Evolutionary conservation across 2,888 invertebrate species (phyloP).

Genomic region (Sipha maydis): DNA sequence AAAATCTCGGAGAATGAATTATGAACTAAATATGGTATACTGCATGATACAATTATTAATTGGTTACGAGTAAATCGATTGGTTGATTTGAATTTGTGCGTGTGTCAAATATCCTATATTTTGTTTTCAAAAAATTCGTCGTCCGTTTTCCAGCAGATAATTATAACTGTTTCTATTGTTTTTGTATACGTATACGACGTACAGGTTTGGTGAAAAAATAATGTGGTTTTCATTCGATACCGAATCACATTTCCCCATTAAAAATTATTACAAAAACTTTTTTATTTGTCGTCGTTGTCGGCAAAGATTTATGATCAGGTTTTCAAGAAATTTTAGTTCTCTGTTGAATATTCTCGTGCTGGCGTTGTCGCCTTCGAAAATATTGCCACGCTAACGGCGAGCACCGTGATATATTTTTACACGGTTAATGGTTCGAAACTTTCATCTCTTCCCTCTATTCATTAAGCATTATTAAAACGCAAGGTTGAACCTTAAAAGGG

Average conservation of each 20-base stretch:
- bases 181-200: background rate
- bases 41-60: conserved; percentile 1
- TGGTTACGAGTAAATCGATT: background rate
- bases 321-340: conserved; percentile 46
- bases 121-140: background rate
- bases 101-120: background rate
- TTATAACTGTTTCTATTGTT: too few relatives aligned
- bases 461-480: conserved; percentile 47
- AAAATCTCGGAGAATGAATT: background rate
- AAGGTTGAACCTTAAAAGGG: conserved; percentile 22
- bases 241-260: conserved; percentile 43
- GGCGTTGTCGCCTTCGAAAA: conserved; percentile 43
- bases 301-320: conserved; percentile 47
- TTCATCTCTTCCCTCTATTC: conserved; percentile 45
- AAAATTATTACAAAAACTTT: conserved; percentile 58
- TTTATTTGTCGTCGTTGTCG: conserved; percentile 36
- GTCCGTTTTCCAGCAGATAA: too few relatives aligned
- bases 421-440: conserved; percentile 51
- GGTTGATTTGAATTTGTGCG: background rate
- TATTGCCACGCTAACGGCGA: conserved; percentile 16
- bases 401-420: conserved; percentile 19
- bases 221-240: conserved; percentile 39
- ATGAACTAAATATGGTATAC: background rate
- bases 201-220: conserved; percentile 8
- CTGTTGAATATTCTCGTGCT: conserved; percentile 2